phyloP scores from a whole-genome alignment of 1,140 invertebrate genomes.

The Yoshiicerus persimilis region DNA sequence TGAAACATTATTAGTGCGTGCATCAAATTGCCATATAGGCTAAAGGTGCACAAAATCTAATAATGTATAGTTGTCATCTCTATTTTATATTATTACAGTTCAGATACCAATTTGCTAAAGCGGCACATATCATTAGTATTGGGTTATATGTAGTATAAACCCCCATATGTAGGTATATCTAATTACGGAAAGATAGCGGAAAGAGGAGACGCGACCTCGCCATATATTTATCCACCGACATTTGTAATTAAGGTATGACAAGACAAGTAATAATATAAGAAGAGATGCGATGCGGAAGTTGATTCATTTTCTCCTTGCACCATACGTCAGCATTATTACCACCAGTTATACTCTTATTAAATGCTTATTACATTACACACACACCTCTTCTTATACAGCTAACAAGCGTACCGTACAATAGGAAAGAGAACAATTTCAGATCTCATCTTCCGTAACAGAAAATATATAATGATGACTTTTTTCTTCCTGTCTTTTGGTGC shows the following conservation, averaged over 20 bases:
- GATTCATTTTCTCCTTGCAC: neutral
- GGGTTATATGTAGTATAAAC: too few species aligned
- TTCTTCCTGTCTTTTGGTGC: neutral
- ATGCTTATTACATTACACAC: neutral
- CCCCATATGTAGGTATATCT: neutral
- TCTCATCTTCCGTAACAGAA: neutral
- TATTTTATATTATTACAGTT: neutral
- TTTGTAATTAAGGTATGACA: neutral
- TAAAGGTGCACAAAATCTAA: neutral
- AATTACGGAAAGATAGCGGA: neutral
- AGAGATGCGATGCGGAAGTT: conserved; percentile 14
- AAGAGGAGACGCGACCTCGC: neutral
- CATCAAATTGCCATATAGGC: neutral
- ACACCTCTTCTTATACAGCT: neutral
- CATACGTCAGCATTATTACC: neutral
- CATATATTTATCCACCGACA: neutral
- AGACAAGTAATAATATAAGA: neutral
- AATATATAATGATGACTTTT: neutral
- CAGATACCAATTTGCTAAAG: too few species aligned
- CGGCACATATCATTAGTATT: too few species aligned
- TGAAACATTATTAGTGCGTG: neutral
- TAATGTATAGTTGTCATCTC: neutral
- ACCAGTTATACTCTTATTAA: neutral
- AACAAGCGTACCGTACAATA: neutral
- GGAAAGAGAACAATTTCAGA: neutral